Conservation (phyloP, 1,140 invertebrate genomes). For the Drosophila ogumai region DNA sequence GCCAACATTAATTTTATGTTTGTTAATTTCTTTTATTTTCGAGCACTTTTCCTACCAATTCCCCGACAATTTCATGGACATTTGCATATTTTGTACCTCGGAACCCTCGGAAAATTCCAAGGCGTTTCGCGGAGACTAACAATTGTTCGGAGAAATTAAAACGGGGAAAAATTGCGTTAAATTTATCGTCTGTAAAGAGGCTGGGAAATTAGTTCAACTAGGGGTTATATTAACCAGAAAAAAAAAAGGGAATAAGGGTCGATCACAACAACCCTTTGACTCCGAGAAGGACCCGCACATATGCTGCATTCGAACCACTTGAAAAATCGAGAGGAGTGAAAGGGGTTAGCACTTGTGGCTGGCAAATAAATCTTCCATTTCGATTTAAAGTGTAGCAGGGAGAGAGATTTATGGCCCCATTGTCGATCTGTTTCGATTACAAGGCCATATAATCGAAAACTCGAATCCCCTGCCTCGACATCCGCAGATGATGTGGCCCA, state of each 20-base stretch:
- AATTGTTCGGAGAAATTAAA: conserved; percentile 50
- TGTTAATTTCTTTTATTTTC: conserved; percentile 82
- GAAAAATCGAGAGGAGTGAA: conserved; percentile 21
- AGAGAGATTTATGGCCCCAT: conserved; percentile 74
- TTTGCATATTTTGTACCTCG: conserved; percentile 67
- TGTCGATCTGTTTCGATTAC: conserved; percentile 83
- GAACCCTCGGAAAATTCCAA: conserved; percentile 59
- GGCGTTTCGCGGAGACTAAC: conserved; percentile 54
- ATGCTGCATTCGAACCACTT: conserved; percentile 49
- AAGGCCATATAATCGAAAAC: conserved; percentile 79
- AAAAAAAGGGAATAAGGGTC: not conserved
- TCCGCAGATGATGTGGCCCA: conserved; percentile 67
- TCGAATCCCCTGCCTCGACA: conserved; percentile 45
- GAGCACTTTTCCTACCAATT: conserved; percentile 60
- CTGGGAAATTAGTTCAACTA: conserved; percentile 78
- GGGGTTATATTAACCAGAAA: conserved; percentile 54
- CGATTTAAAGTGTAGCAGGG: conserved; percentile 74
- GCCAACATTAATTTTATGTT: conserved; percentile 83
- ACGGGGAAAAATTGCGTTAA: conserved; percentile 72
- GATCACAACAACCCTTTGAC: conserved; percentile 34
- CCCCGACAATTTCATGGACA: conserved; percentile 73
- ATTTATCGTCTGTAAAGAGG: conserved; percentile 78
- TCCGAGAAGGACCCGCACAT: conserved; percentile 29
- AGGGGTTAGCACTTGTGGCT: conserved; percentile 67
- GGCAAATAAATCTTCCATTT: conserved; percentile 73